Evolutionary conservation across 2,888 invertebrate genomes (phyloP), one percentile per base, ranked within the genome.

Genomic region (Leptopilina syphax): DNA sequence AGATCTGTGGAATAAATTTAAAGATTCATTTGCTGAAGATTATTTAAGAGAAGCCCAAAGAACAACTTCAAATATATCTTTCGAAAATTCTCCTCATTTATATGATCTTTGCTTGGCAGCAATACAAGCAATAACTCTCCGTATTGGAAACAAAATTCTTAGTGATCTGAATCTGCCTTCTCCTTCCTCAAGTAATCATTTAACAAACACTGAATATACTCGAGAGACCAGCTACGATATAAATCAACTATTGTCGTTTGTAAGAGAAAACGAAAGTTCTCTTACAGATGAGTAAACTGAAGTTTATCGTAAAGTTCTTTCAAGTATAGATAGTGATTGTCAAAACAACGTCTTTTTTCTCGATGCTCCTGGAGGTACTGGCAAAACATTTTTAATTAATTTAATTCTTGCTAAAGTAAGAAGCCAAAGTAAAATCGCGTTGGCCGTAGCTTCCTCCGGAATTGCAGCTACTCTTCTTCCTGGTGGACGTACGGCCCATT

Each of bases 341-440:
- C 13, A n/a, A 60, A 60, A n/a, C 83, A 63, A 10, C 54, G 12
- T 84, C 80, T 79, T 87, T 86, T 54, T 54, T 79, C 73, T 88
- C 8, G 86, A 88, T 81, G 85, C 83, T 24, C 84, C 84, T 24
- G 90, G 90, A 60, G 91, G 92, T n/a, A 92, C 90, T 68, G 92
- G 92, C 9, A 92, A 92, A 87, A 91, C 89, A 18, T 92, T 89
- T 81, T 79, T 92, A 1, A 89, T 92, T 67, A 88, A 86, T 50
- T 80, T 91, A 54, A 79, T 92, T 54, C 82, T 92, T 12, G 90
- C 90, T n/a, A 80, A 84, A 77, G 86, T 92, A 79, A 85, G 90
- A 73, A 68, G 27, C 8, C n/a, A 80, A 79, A 47, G 79, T 67
- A 79, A 84, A 8, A 89, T 91, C 68, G 90, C 90, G 12, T 73